Evolutionary conservation across 2,797 vertebrate genomes (phyloP).

Genomic region (Allobates femoralis): DNA sequence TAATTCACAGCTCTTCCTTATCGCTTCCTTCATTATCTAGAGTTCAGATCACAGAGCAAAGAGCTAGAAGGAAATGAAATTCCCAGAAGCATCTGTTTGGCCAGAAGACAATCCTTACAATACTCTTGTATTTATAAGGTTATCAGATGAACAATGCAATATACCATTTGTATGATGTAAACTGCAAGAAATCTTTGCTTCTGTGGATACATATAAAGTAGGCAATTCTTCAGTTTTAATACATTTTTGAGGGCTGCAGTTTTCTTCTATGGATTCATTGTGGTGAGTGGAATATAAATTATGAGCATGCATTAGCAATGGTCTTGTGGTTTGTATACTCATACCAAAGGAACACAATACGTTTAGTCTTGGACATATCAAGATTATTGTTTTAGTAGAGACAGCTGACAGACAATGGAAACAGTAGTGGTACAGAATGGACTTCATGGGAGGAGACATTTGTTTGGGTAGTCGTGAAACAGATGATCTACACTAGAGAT

Average conservation of each 20-base stretch:
- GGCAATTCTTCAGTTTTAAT: background rate
- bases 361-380: slow-evolving; percentile 1
- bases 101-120: background rate
- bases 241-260: background rate
- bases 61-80: background rate
- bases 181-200: background rate
- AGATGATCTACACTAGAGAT: background rate
- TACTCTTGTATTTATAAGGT: background rate
- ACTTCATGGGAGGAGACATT: background rate
- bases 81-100: background rate
- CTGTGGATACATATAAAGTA: background rate
- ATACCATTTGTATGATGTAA: background rate
- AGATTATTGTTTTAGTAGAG: background rate
- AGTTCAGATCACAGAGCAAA: background rate
- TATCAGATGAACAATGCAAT: background rate
- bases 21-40: background rate
- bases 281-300: background rate
- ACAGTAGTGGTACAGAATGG: slow-evolving; percentile 9
- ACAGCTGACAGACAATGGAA: background rate
- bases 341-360: background rate
- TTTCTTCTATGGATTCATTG: background rate
- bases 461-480: background rate
- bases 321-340: background rate
- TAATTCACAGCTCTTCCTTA: background rate
- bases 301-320: background rate